Conservation (phyloP, 2,797 vertebrate genomes). For the Spinus pinus region DNA sequence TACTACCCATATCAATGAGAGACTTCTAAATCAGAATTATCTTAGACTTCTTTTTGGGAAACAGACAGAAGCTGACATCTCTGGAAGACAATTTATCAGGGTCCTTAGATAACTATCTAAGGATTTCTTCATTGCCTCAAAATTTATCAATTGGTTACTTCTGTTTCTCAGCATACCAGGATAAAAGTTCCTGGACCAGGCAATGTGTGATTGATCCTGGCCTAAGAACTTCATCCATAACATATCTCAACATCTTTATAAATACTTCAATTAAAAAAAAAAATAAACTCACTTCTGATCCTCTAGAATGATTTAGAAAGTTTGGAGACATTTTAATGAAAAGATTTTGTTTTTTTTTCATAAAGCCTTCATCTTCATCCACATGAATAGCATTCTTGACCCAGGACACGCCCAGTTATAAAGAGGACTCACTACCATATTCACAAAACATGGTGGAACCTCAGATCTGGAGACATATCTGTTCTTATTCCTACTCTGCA, state of each 20-base stretch:
- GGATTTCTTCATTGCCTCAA: neutral
- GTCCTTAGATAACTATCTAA: neutral
- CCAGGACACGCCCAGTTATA: rapidly evolving
- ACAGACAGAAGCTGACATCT: neutral
- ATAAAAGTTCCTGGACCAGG: neutral
- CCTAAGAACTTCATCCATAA: neutral
- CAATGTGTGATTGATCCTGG: neutral
- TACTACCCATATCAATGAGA: neutral
- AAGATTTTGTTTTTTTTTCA: neutral
- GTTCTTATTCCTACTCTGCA: neutral
- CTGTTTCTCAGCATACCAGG: neutral
- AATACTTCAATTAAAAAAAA: neutral
- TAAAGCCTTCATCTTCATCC: neutral
- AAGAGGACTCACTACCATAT: neutral
- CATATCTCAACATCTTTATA: neutral
- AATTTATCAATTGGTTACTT: neutral
- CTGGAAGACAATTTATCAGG: neutral
- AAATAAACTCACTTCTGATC: rapidly evolving
- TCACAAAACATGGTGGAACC: neutral
- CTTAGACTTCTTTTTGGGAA: neutral
- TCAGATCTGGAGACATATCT: neutral
- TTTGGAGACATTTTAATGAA: neutral
- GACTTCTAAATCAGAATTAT: neutral
- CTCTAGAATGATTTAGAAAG: neutral
- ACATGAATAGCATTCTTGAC: neutral